A percentile compares a stretch with the other conserved stretches of the same genome.
phyloP scores from a whole-genome alignment of 2,888 invertebrate species.

The Ochropleura leucogaster region DNA sequence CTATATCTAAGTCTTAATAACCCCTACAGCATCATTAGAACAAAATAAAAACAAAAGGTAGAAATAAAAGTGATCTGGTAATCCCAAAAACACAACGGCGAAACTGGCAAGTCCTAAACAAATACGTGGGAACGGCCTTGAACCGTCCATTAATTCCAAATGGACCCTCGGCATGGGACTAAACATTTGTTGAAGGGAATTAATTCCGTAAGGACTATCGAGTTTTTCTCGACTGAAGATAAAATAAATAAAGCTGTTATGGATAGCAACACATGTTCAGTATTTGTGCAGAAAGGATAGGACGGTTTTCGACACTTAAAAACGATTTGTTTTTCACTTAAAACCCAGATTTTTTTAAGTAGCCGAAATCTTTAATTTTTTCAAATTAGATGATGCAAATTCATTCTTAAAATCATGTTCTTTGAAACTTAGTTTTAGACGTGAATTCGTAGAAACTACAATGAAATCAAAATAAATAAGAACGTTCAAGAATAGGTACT shows the following conservation, averaged over 20 bases:
- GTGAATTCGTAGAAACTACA: not conserved
- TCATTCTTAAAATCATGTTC: not conserved
- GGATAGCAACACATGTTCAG: conserved; percentile 15
- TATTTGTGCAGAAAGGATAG: not conserved
- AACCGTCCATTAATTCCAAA: conserved; percentile 65
- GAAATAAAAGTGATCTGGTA: conserved; percentile 60
- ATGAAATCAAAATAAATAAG: conserved; percentile 26
- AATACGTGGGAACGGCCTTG: conserved; percentile 61
- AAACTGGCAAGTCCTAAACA: conserved; percentile 63
- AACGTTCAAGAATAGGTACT: conserved; percentile 25
- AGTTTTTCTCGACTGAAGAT: conserved; percentile 43
- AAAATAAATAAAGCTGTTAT: conserved; percentile 45
- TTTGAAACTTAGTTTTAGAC: not conserved
- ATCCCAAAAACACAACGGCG: conserved; percentile 62
- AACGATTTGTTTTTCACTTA: too few species aligned
- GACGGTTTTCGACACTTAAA: not conserved
- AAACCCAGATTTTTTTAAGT: not conserved
- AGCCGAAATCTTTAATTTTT: not conserved
- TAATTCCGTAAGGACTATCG: conserved; percentile 61
- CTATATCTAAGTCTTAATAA: not conserved
- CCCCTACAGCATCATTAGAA: conserved; percentile 26
- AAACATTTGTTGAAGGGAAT: conserved; percentile 66
- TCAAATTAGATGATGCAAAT: not conserved
- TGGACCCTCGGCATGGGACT: conserved; percentile 61
- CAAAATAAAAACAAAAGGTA: conserved; percentile 50